A percentile compares a stretch with the other conserved stretches of the same genome.
Conservation (phyloP, 2,888 invertebrate species). For the Brachycybe producta region DNA sequence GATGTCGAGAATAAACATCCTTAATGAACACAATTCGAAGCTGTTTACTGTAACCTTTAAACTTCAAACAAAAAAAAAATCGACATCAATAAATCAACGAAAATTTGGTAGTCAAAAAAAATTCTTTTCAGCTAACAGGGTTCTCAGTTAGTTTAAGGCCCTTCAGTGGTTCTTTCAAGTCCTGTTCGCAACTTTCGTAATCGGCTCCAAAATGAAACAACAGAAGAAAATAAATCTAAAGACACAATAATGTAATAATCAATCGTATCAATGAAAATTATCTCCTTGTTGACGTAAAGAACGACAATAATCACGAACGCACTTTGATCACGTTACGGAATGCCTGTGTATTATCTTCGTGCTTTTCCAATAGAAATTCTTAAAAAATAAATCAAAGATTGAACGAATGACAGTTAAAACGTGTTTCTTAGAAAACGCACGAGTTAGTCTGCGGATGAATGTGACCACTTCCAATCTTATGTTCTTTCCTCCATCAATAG, state of each 20-base stretch:
- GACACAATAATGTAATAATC: constrained; percentile 29
- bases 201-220: background rate
- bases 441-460: too few species aligned
- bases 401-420: too few species aligned
- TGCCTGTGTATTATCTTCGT: constrained; percentile 11
- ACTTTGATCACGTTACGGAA: constrained; percentile 10
- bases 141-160: too few species aligned
- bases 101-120: background rate
- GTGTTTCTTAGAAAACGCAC: too few species aligned
- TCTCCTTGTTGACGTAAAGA: background rate
- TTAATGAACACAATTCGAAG: constrained; percentile 6
- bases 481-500: constrained; percentile 10
- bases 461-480: too few species aligned
- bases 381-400: background rate
- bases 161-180: too few species aligned
- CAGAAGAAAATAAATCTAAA: constrained; percentile 49
- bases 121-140: constrained; percentile 49
- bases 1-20: constrained; percentile 7
- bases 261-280: background rate
- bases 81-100: background rate
- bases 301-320: background rate
- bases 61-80: constrained; percentile 1
- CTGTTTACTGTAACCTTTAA: background rate
- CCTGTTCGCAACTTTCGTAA: too few species aligned
- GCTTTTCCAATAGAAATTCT: constrained; percentile 4